Percentiles rank a stretch among this genome's conserved stretches.
These are phyloP conservation scores for Lepidocyrtoides sp. DNA, from an alignment of 2,888 invertebrate species.

Conservation along the genomic window DNA sequence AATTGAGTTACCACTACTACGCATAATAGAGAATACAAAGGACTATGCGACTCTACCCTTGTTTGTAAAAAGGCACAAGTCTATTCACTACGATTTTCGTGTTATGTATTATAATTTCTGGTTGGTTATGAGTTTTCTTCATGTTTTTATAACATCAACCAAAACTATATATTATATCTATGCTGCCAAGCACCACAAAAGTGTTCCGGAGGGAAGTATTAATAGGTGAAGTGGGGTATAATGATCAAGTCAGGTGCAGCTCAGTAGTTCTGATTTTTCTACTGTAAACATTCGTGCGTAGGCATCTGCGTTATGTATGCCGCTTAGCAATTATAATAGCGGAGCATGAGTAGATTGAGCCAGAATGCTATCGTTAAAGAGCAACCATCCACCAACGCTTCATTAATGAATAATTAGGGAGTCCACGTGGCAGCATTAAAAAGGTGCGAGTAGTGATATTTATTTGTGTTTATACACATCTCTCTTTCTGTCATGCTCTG, in stretches of 20 bases:
- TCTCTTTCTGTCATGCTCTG: neutral
- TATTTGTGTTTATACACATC: neutral
- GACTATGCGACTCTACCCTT: neutral
- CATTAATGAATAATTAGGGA: conserved; percentile 84
- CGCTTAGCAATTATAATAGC: neutral
- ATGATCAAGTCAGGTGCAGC: conserved; percentile 6
- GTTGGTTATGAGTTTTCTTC: neutral
- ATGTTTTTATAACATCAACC: neutral
- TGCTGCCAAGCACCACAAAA: too few relatives aligned
- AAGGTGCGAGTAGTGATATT: conserved; percentile 76
- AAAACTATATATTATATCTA: too few relatives aligned
- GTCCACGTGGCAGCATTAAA: conserved; percentile 82
- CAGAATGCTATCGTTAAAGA: conserved; percentile 70
- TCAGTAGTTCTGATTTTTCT: neutral
- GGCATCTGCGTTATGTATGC: neutral
- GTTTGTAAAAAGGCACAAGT: too few relatives aligned
- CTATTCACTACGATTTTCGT: neutral
- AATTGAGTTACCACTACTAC: conserved; percentile 13
- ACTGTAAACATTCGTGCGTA: neutral
- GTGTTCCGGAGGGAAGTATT: conserved; percentile 22
- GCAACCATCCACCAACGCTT: conserved; percentile 60
- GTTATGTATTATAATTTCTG: neutral
- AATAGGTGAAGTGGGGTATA: conserved; percentile 8
- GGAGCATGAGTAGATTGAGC: conserved; percentile 37
- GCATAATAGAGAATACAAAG: neutral